These are phyloP conservation scores for Amblyjoppa fuscipennis DNA, from an alignment of 2,888 invertebrate species.

Conservation along the genomic window DNA sequence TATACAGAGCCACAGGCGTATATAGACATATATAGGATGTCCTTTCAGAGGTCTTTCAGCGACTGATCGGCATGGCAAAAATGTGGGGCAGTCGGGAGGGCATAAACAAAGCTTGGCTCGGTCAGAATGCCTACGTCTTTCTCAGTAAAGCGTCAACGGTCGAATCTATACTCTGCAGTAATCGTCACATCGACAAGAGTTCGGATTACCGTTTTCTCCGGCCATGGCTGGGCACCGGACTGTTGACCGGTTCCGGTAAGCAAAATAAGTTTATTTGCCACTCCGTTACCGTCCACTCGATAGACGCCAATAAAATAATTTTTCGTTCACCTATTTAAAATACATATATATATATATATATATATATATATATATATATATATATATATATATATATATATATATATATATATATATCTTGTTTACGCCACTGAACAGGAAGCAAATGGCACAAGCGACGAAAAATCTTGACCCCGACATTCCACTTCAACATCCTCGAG, in stretches of 20 bases:
- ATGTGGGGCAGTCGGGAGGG: slow-evolving; percentile 86
- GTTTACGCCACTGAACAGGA: slow-evolving; percentile 76
- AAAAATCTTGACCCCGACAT: slow-evolving; percentile 89
- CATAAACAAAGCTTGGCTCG: slow-evolving; percentile 86
- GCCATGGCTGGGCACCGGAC: slow-evolving; percentile 88
- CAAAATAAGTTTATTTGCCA: slow-evolving; percentile 1
- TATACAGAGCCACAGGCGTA: neutral
- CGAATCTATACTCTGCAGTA: slow-evolving; percentile 87
- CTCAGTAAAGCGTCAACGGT: slow-evolving; percentile 86
- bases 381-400: neutral
- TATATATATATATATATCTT: neutral
- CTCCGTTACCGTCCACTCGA: neutral
- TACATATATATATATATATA: no score
- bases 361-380: neutral
- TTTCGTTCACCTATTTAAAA: neutral
- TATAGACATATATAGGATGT: neutral
- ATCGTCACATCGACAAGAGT: slow-evolving; percentile 88
- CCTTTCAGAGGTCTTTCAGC: slow-evolving; percentile 85
- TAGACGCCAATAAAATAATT: neutral
- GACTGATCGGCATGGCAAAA: slow-evolving; percentile 85
- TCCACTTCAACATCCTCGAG: slow-evolving; percentile 90
- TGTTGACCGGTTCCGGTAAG: slow-evolving; percentile 86
- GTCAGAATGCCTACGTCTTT: slow-evolving; percentile 85
- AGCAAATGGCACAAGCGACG: slow-evolving; percentile 88
- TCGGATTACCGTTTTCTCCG: slow-evolving; percentile 87